Conservation (phyloP, 2,888 invertebrate species). For the Ceramica pisi region DNA sequence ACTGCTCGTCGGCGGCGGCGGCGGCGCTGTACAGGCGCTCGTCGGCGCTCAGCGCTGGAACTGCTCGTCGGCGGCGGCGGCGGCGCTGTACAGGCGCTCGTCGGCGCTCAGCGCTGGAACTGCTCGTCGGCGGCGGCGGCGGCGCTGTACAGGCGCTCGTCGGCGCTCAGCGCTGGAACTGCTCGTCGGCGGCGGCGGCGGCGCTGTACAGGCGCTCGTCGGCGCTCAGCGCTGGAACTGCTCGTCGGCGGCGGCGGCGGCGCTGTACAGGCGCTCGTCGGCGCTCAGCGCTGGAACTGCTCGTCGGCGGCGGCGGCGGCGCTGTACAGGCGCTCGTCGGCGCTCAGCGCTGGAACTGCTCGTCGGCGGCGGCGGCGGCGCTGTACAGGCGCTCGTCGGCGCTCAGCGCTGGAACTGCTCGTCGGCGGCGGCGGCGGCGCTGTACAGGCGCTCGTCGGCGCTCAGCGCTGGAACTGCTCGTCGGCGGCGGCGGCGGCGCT, state of each 20-base stretch:
- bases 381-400: constrained; percentile 71
- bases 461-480: constrained; percentile 46
- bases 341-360: constrained; percentile 46
- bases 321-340: constrained; percentile 71
- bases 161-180: constrained; percentile 59
- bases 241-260: constrained; percentile 56
- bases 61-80: constrained; percentile 40
- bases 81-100: constrained; percentile 70
- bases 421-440: constrained; percentile 62
- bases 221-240: constrained; percentile 50
- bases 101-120: constrained; percentile 64
- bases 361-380: constrained; percentile 61
- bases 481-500: constrained; percentile 62
- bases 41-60: constrained; percentile 66
- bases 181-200: constrained; percentile 51
- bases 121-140: constrained; percentile 50
- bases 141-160: constrained; percentile 71
- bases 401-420: constrained; percentile 46
- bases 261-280: constrained; percentile 72
- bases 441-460: constrained; percentile 70
- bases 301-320: constrained; percentile 60
- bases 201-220: constrained; percentile 73
- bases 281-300: constrained; percentile 48
- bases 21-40: constrained; percentile 70
- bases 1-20: constrained; percentile 30